These are phyloP conservation scores for Crax fasciolata DNA, from an alignment of 2,797 vertebrate genomes.

Conservation along the genomic window DNA sequence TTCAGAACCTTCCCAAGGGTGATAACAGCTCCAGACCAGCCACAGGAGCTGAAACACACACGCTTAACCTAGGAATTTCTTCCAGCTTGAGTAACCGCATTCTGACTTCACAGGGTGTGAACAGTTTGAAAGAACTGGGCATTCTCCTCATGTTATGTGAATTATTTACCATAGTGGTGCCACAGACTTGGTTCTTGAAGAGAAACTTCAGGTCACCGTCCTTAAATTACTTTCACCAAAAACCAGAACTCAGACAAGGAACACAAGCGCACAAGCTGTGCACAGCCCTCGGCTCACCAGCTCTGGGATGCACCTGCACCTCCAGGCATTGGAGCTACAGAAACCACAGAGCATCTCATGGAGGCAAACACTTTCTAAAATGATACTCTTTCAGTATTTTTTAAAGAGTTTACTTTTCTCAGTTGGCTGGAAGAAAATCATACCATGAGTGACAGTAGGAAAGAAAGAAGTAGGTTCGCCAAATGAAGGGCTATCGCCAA, in stretches of 20 bases:
- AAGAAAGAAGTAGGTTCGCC: neutral
- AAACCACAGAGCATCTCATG: neutral
- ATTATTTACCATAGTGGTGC: neutral
- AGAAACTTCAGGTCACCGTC: conserved; percentile 14
- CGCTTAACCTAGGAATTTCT: neutral
- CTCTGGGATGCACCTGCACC: neutral
- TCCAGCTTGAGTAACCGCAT: neutral
- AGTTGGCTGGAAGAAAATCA: neutral
- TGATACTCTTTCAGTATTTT: neutral
- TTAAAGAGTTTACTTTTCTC: neutral
- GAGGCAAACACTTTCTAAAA: neutral
- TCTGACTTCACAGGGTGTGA: neutral
- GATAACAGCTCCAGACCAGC: neutral
- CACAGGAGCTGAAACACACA: neutral
- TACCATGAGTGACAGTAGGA: neutral
- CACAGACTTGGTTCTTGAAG: neutral
- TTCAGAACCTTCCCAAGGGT: neutral
- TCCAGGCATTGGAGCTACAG: neutral
- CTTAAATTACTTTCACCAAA: neutral
- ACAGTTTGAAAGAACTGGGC: neutral
- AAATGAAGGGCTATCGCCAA: neutral
- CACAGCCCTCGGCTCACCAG: neutral
- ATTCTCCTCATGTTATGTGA: conserved; percentile 9
- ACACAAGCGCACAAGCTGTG: neutral
- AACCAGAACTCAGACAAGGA: neutral